Conservation (phyloP, 2,888 invertebrate genomes). For the Idaea dimidiata region DNA sequence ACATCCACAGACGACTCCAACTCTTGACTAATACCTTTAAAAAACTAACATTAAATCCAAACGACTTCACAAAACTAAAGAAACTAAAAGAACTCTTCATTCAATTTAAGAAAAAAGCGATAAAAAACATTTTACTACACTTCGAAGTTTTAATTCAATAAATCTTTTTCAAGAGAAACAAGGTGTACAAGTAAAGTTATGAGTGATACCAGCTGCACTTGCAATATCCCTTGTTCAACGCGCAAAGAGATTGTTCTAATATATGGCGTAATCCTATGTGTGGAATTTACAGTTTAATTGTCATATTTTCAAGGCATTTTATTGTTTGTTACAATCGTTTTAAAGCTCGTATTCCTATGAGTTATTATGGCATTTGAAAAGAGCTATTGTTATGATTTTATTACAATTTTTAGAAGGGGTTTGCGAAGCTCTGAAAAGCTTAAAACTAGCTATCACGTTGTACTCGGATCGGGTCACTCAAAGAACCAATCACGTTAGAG, state of each 20-base stretch:
- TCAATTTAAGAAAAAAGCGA: not conserved
- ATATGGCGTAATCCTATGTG: conserved; percentile 9
- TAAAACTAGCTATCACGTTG: too few species aligned
- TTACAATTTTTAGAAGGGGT: too few species aligned
- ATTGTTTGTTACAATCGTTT: not conserved
- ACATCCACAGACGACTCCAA: not conserved
- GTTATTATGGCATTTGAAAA: not conserved
- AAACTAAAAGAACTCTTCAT: not conserved
- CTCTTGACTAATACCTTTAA: not conserved
- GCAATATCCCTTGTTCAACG: not conserved
- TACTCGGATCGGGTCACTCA: too few species aligned
- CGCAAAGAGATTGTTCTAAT: conserved; percentile 10
- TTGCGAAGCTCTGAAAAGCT: too few species aligned
- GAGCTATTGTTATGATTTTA: not conserved
- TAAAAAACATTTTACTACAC: not conserved
- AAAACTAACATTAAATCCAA: not conserved
- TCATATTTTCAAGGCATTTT: not conserved
- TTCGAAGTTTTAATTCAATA: conserved; percentile 15
- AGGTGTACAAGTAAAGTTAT: conserved; percentile 17
- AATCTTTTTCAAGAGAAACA: conserved; percentile 13
- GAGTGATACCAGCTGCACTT: conserved; percentile 17
- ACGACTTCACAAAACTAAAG: not conserved
- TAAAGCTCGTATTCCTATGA: conserved; percentile 14
- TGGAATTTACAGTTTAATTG: not conserved
- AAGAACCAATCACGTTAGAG: too few species aligned